Evolutionary conservation across 1,140 invertebrate genomes (phyloP).

Genomic region (Drosophila sechellia): DNA sequence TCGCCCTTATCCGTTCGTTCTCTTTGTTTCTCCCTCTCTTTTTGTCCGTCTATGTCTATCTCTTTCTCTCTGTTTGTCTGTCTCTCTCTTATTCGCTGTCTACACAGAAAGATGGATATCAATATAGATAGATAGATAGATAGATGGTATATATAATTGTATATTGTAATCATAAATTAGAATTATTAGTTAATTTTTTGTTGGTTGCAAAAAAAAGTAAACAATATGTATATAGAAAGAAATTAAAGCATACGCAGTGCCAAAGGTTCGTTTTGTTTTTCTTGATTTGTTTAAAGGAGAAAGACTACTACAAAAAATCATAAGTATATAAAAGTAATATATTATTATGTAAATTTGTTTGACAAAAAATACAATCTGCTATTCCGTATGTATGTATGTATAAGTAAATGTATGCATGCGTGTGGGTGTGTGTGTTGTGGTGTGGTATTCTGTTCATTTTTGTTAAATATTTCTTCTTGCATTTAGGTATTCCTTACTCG

Average conservation of each 20-base stretch:
- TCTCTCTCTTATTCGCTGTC: constrained; percentile 23
- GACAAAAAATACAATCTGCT: constrained; percentile 80
- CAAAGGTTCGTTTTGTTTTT: constrained; percentile 27
- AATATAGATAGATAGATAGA: constrained; percentile 51
- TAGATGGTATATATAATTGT: constrained; percentile 57
- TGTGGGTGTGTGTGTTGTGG: constrained; percentile 31
- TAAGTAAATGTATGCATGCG: constrained; percentile 50
- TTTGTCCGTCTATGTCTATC: constrained; percentile 4
- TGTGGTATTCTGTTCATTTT: constrained; percentile 13
- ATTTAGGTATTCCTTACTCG: constrained; percentile 41
- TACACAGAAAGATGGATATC: constrained; percentile 41
- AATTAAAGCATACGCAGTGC: constrained; percentile 54
- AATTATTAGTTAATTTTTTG: constrained; percentile 65
- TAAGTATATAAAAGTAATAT: constrained; percentile 54
- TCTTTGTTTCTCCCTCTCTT: constrained; percentile 3
- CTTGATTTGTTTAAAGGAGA: constrained; percentile 17
- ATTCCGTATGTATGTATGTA: constrained; percentile 63
- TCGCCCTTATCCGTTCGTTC: constrained; percentile 4
- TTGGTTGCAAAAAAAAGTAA: constrained; percentile 44
- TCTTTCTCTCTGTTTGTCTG: constrained; percentile 2
- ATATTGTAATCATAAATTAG: constrained; percentile 72
- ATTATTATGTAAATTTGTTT: constrained; percentile 76
- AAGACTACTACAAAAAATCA: constrained; percentile 57
- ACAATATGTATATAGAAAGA: constrained; percentile 47
- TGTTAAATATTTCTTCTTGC: constrained; percentile 41